A percentile compares a stretch with the other conserved stretches of the same genome.
phyloP scores from a whole-genome alignment of 2,113 vertebrate species.

The Corythaeola cristata region DNA sequence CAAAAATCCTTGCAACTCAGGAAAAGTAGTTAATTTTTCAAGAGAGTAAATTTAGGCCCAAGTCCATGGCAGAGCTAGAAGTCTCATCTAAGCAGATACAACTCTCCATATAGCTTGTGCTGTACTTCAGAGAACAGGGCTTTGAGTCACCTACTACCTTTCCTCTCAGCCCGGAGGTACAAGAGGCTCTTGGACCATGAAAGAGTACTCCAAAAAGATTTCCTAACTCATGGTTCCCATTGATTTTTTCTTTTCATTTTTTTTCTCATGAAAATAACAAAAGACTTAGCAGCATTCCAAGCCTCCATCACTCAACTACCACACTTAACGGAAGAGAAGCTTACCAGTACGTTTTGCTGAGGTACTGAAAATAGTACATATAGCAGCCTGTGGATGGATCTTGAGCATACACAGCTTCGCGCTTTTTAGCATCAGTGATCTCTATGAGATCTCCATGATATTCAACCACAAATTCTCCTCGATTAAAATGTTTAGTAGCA shows the following conservation, averaged over 20 bases:
- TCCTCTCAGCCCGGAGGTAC: not conserved
- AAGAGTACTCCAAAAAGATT: not conserved
- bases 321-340: not conserved
- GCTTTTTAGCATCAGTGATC: conserved; percentile 84
- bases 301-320: not conserved
- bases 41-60: not conserved
- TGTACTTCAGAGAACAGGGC: not conserved
- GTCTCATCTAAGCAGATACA: not conserved
- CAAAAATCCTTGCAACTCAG: not conserved
- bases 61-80: not conserved
- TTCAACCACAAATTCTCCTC: conserved; percentile 95
- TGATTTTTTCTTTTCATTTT: not conserved
- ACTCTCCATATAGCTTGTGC: not conserved
- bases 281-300: not conserved
- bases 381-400: conserved; percentile 94
- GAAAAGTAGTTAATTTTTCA: not conserved
- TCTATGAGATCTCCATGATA: conserved; percentile 96
- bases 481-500: conserved; percentile 86
- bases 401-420: conserved; percentile 86
- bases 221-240: not conserved
- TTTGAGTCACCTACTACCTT: not conserved
- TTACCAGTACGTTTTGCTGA: conserved; percentile 93
- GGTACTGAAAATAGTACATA: conserved; percentile 97
- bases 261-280: not conserved
- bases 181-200: not conserved